Conservation (phyloP, 2,113 vertebrate genomes). For the Perca schrenkii region DNA sequence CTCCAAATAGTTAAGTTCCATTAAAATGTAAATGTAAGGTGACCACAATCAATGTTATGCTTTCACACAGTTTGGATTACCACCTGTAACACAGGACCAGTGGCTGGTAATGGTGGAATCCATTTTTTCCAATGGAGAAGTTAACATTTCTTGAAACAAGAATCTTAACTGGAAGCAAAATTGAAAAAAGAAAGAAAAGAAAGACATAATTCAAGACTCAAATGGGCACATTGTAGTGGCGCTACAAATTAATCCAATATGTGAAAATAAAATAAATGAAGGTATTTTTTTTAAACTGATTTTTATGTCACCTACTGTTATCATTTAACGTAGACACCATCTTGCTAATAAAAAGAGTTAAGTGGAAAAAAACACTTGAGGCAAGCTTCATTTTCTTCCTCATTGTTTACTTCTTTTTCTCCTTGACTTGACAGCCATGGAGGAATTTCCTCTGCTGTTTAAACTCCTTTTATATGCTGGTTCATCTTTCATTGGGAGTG, state of each 20-base stretch:
- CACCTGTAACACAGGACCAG: not conserved
- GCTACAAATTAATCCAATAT: not conserved
- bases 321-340: not conserved
- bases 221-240: not conserved
- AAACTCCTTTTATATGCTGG: constrained; percentile 63
- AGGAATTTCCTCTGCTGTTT: constrained; percentile 63
- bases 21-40: not conserved
- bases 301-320: not conserved
- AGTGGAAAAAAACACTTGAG: not conserved
- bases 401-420: constrained; percentile 8
- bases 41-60: not conserved
- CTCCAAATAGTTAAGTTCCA: not conserved
- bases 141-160: not conserved
- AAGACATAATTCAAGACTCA: not conserved
- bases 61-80: not conserved
- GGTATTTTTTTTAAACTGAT: not conserved
- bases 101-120: not conserved
- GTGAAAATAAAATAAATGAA: not conserved
- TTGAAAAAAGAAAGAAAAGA: too few relatives aligned
- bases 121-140: not conserved
- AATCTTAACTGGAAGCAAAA: not conserved
- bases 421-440: constrained; percentile 15
- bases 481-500: constrained; percentile 70
- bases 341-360: not conserved
- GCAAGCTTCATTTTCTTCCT: not conserved